Percentiles rank a stretch among this genome's conserved stretches.
These are phyloP conservation scores for Cepphus grylle DNA, from an alignment of 2,113 vertebrate species.

Conservation along the genomic window DNA sequence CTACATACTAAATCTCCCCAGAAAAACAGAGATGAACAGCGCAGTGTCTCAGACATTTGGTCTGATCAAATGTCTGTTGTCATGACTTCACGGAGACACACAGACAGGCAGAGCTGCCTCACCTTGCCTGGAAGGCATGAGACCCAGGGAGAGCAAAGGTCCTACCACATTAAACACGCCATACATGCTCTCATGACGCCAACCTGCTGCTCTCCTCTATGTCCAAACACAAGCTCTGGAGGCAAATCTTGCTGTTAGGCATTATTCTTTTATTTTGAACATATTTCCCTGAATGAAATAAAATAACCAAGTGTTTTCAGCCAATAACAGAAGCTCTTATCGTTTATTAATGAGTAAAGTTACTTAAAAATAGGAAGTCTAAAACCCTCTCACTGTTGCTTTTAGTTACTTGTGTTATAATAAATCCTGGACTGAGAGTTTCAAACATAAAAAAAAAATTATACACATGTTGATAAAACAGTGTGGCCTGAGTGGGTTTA, in stretches of 20 bases:
- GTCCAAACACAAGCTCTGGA: not conserved
- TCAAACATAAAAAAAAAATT: not conserved
- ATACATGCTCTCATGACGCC: not conserved
- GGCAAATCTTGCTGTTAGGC: not conserved
- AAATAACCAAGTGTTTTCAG: not conserved
- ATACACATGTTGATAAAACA: not conserved
- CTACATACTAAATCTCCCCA: not conserved
- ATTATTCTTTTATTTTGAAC: not conserved
- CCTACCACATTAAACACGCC: not conserved
- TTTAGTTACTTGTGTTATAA: not conserved
- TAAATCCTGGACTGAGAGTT: not conserved
- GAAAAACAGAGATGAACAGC: not conserved
- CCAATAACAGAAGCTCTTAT: constrained; percentile 4
- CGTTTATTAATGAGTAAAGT: not conserved
- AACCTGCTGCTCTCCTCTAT: not conserved
- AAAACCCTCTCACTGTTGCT: not conserved
- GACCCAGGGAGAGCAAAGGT: not conserved
- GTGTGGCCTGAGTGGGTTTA: not conserved
- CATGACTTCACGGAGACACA: not conserved
- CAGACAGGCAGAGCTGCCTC: not conserved
- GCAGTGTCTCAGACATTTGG: not conserved
- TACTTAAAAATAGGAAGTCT: not conserved
- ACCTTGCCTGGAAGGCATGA: not conserved
- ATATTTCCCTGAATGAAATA: not conserved
- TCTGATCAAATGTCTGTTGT: not conserved